These are phyloP conservation scores for Eolophus roseicapilla DNA, from an alignment of 2,113 vertebrate genomes.

Conservation along the genomic window DNA sequence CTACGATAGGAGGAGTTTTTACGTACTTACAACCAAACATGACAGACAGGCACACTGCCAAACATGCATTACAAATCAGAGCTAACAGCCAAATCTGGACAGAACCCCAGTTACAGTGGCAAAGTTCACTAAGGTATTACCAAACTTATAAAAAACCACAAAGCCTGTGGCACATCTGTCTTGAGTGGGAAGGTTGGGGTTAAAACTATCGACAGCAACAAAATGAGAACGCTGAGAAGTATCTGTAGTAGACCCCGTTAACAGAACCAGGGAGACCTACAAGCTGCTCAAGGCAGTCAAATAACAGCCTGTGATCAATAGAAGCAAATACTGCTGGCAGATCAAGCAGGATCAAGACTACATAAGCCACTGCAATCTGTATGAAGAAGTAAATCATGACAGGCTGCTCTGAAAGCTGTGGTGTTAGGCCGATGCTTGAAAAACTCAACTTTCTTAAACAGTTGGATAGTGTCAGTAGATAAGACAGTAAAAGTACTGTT, in stretches of 20 bases:
- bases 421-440: slow-evolving; percentile 13
- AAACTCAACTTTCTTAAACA: slow-evolving; percentile 33
- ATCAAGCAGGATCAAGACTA: slow-evolving; percentile 65
- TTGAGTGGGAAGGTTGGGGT: neutral
- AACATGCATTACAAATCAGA: neutral
- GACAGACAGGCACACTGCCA: neutral
- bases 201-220: slow-evolving; percentile 3
- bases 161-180: neutral
- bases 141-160: neutral
- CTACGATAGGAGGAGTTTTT: neutral
- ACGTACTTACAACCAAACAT: neutral
- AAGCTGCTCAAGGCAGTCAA: slow-evolving; percentile 60
- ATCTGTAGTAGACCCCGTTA: neutral
- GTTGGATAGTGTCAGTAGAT: neutral
- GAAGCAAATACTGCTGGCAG: slow-evolving; percentile 62
- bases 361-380: slow-evolving; percentile 64
- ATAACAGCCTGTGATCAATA: slow-evolving; percentile 61
- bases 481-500: neutral
- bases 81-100: neutral
- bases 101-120: neutral
- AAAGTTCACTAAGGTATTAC: neutral
- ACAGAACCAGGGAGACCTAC: slow-evolving; percentile 42
- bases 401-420: slow-evolving; percentile 23
- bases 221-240: slow-evolving; percentile 7
- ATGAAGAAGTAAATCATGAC: slow-evolving; percentile 62